Conservation (phyloP, 2,888 invertebrate genomes). For the Junonia oenone region DNA sequence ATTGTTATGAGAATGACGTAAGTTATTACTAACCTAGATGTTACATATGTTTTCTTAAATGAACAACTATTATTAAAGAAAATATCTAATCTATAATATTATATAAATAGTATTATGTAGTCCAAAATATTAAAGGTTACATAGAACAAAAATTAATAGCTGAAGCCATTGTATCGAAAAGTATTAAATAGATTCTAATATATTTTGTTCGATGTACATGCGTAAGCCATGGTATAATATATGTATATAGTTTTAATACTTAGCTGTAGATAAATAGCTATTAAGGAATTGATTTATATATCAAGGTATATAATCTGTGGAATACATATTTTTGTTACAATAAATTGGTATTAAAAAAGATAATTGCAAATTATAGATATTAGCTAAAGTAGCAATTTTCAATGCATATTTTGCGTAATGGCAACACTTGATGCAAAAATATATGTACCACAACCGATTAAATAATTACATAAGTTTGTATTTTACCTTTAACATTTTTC, state of each 20-base stretch:
- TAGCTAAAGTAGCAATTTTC: background rate
- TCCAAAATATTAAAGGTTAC: background rate
- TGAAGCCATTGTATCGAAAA: slow-evolving; percentile 26
- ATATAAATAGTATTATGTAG: background rate
- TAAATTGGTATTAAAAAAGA: background rate
- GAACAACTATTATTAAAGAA: background rate
- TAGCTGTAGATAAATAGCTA: background rate
- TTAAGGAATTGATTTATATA: slow-evolving; percentile 7
- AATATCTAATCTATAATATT: background rate
- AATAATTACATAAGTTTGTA: background rate
- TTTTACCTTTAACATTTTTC: background rate
- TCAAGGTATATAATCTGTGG: background rate
- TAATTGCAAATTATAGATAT: background rate
- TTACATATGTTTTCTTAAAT: background rate
- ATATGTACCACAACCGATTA: background rate
- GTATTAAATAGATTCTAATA: slow-evolving; percentile 30
- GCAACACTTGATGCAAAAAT: background rate
- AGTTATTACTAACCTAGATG: background rate
- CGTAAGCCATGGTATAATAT: background rate
- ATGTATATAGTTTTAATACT: slow-evolving; percentile 8
- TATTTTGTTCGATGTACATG: slow-evolving; percentile 21
- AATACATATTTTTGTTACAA: background rate
- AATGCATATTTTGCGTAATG: background rate
- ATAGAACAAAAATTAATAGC: background rate
- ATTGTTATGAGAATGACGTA: background rate